Evolutionary conservation across 2,888 invertebrate genomes (phyloP), one percentile per base, ranked within the genome.

Genomic region (Parnassius glacialis): DNA sequence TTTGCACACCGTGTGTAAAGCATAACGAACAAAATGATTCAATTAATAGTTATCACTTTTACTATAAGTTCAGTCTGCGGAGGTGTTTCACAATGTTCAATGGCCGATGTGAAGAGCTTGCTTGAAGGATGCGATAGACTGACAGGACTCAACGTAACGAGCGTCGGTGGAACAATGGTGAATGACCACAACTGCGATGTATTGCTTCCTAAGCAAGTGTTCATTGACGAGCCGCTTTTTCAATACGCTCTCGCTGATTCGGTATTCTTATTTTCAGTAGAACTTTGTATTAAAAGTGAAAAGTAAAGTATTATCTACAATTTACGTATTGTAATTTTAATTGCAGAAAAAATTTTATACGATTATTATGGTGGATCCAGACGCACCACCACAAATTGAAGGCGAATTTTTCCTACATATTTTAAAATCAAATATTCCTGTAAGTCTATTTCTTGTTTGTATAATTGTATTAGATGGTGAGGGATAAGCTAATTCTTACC

Each of bases 291-390:
- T 41, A 42, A 58, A 47, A 12, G 43, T 9, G 10, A 34, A 20
- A 34, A 50, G 2, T 20, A 56, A 45, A 10, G 7, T 44, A 12
- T 16, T 42, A 47, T 3, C 25, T 16, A 1, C 1, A 43, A n/a
- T n/a, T 10, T 16, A 13, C 10, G 0, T 16, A 48, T 58, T 48
- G 16, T 42, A 50, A 47, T 53, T 57, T 65, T 64, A 65, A 56
- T 84, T 82, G n/a, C 79, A 92, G 92, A 87, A 89, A 81, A 87
- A 87, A 70, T 88, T 84, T 67, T 92, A 92, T 71, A 87, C 92
- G 0, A 70, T 92, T 47, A 68, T 92, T n/a, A 76, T 92, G 78
- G 76, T 90, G 1, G 92, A 92, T 66, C 90, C 92, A 9, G 92
- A 92, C 67, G 92, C 90, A 10, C 82, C 91, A 0, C 87, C 90